Base-by-base conservation (phyloP, 2,888 invertebrate species). In the Nasonia oneida region DNA sequence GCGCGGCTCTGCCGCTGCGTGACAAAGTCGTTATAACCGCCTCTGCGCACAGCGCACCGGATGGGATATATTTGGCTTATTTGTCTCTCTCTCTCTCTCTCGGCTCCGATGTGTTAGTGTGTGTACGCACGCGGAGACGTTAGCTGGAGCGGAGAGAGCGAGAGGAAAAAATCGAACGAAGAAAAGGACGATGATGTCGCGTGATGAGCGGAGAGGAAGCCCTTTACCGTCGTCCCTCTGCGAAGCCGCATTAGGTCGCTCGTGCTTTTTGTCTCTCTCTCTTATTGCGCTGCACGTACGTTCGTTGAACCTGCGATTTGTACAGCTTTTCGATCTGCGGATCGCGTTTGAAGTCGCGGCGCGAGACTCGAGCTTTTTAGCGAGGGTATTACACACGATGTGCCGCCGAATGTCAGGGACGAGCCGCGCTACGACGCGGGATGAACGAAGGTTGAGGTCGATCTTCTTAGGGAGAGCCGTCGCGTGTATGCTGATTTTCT, bases 31-130 rank as follows among this genome's bases (percentile, higher is more conserved):
- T 67, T 67, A 29, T 67, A 67, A 67, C 29, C 2, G 64, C 23
- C 64, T 33, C 33, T 37, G 39, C 73, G 80, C 29, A 10, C 10
- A 29, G 53, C 47, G 29, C 14, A 47, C 74, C 47, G 47, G 74
- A 81, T 81, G 81, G 74, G 81, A 81, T 81, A 81, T 75, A 74
- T 81, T 74, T 81, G 81, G 74, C 81, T 81, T 81, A 57, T 73
- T 81, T 73, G 73, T 73, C 57, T 57, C 37, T 37, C 37, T 37
- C 37, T 37, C 37, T 37, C 37, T 37, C 37, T 37, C 81, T 15
- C 39, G 14, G 10, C 23, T 64, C 42, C 10, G 42, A 64, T 14
- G 12, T n/a, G 1, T 29, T 29, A 29, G 29, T 29, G 29, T 29
- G 29, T 29, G 29, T 29, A 67, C 3, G 29, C 12, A 23, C 10